These are phyloP conservation scores for Rhopalosiphum maidis DNA, from an alignment of 1,140 invertebrate species.

Conservation along the genomic window DNA sequence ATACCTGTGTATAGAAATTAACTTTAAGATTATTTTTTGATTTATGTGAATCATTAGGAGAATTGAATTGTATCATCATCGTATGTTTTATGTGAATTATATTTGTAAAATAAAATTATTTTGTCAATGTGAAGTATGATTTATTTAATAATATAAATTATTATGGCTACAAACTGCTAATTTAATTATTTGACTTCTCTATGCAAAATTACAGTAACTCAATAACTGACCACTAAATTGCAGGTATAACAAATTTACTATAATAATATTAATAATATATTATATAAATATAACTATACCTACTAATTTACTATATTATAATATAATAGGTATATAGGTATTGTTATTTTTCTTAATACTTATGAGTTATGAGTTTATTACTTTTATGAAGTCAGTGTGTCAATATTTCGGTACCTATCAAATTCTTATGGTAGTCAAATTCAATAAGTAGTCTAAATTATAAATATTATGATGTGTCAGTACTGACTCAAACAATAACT, in stretches of 20 bases:
- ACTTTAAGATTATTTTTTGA: background rate
- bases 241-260: background rate
- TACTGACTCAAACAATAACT: background rate
- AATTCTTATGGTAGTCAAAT: background rate
- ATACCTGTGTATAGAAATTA: background rate
- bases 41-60: background rate
- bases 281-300: too few species aligned
- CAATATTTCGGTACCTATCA: too few species aligned
- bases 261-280: background rate
- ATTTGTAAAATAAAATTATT: conserved; percentile 38
- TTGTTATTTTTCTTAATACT: too few species aligned
- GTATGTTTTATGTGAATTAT: background rate
- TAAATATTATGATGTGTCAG: background rate
- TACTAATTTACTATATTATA: too few species aligned
- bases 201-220: background rate
- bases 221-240: background rate
- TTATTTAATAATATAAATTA: background rate
- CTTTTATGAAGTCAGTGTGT: too few species aligned
- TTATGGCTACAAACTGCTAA: background rate
- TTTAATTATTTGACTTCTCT: background rate
- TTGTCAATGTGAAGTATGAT: background rate
- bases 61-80: background rate
- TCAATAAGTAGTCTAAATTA: background rate
- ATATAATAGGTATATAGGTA: too few species aligned
- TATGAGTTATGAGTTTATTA: too few species aligned